Base-by-base conservation (phyloP, 2,113 vertebrate species). In the Melanerpes formicivorus region DNA sequence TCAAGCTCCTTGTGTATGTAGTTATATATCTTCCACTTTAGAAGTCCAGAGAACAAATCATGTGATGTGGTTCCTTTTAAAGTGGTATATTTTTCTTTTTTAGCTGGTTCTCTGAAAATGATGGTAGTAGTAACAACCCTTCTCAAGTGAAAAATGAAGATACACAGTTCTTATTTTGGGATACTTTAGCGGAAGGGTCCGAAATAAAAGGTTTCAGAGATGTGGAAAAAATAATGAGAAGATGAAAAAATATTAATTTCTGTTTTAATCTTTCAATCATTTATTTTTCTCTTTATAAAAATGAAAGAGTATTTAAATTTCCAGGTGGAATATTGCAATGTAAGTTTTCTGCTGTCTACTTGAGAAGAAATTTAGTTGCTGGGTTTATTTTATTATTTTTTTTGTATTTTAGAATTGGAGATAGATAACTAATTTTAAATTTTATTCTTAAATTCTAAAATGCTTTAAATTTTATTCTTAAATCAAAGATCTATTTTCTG, bases 11-110 rank as follows among this genome's bases (percentile, higher is more conserved):
- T 25, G 22, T 6, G 32, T 75, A 72, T n/a, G 11, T 42, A 58
- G 46, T 67, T 74, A 56, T 34, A 46, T 34, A 19, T 60, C 37
- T 85, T 80, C 26, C 27, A 63, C 42, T 70, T 90, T 32, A 77
- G 75, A 93, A 85, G 42, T 58, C 37, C 80, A 87, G 30, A 22
- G 25, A 87, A 90, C 2, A 66, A 80, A 23, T 18, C 63, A 13
- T 93, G 69, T 94, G 81, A 89, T 92, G 90, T 95, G 80, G 84
- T 92, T 90, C 4, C 52, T 95, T 88, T 95, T 84, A 94, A 90
- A 63, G 37, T 74, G 30, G 32, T 85, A 60, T 80, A 48, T 71
- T 88, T 90, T 92, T 3, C 21, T 85, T 64, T n/a, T 93, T 80
- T 74, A 85, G 9, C 4, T 64, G 4, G 6, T 63, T 76, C 34